Evolutionary conservation across 2,113 vertebrate genomes (phyloP), one percentile per base, ranked within the genome.

Genomic region (Tupaia tana): DNA sequence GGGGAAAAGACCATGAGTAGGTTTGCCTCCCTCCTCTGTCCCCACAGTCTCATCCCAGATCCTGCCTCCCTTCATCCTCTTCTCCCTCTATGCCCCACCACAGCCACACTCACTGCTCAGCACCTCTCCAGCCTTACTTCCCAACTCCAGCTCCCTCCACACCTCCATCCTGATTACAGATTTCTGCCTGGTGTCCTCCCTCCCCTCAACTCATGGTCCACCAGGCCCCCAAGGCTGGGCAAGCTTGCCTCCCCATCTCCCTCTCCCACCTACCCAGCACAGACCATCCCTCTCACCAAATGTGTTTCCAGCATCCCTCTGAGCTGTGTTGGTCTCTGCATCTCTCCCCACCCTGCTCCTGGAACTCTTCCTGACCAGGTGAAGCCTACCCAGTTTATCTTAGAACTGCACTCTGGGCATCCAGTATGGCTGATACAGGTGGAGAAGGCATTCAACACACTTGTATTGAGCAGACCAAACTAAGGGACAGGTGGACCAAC

Each of bases 1-100:
- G 4, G 3, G 5, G 0, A 64, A 64, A 79, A 66, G 31, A 7
- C 18, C 59, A 2, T 0, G 0, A 0, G 58, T 18, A 78, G 5
- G 4, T 29, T 29, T 14, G 52, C 4, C 0, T 52, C 63, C 20
- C 7, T 0, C 12, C 27, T 31, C 43, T 12, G 9, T 27, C 58
- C 13, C 18, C 24, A 20, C 0, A 29, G 73, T 20, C 24, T 81
- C 52, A 20, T 19, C 25, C n/a, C 86, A 86, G 56, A 58, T 11
- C 22, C 64, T 20, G 10, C 25, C 63, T 83, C 52, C 54, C 52
- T 54, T 19, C 3, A 0, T 10, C 34, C 24, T 75, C 20, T 7
- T n/a, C 2, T 19, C 1, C 7, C 73, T 9, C 3, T 3, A 11
- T 13, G 67, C 64, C n/a, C 29, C 18, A 43, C 24, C 22, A 8